These are phyloP conservation scores for Hydropsyche betteni DNA, from an alignment of 2,888 invertebrate species.

Conservation along the genomic window DNA sequence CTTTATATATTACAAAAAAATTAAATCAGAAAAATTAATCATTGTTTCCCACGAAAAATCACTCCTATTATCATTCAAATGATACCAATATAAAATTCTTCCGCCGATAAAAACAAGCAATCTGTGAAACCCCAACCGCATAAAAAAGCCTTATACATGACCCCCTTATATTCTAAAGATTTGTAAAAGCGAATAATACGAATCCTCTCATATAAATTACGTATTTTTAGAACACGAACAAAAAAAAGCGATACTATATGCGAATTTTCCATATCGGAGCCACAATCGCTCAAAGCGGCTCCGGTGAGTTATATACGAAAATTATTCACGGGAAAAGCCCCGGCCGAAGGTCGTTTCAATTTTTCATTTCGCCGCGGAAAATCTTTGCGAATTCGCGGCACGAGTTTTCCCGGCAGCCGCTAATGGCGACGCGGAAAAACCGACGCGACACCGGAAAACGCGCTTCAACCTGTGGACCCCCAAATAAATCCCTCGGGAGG, in stretches of 20 bases:
- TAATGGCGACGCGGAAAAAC: constrained; percentile 27
- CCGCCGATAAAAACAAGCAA: too few species aligned
- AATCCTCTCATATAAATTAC: too few species aligned
- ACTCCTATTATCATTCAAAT: too few species aligned
- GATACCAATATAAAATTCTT: too few species aligned
- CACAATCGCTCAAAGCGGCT: constrained; percentile 22
- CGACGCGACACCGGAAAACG: constrained; percentile 25
- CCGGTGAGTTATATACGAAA: constrained; percentile 29
- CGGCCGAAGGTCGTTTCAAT: constrained; percentile 28
- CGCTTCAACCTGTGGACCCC: constrained; percentile 23
- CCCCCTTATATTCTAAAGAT: too few species aligned
- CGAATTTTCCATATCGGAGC: constrained; percentile 29
- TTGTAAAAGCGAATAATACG: too few species aligned
- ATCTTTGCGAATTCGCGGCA: constrained; percentile 30
- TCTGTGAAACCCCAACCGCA: too few species aligned
- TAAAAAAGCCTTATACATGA: too few species aligned
- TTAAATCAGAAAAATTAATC: too few species aligned
- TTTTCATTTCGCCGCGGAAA: constrained; percentile 21
- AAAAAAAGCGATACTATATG: neutral
- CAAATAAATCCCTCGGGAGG: neutral
- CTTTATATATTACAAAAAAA: too few species aligned
- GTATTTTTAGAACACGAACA: neutral
- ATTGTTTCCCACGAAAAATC: too few species aligned
- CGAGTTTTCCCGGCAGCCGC: constrained; percentile 26
- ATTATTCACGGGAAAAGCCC: constrained; percentile 29